phyloP scores from a whole-genome alignment of 2,113 vertebrate genomes.

The Rhineura floridana region DNA sequence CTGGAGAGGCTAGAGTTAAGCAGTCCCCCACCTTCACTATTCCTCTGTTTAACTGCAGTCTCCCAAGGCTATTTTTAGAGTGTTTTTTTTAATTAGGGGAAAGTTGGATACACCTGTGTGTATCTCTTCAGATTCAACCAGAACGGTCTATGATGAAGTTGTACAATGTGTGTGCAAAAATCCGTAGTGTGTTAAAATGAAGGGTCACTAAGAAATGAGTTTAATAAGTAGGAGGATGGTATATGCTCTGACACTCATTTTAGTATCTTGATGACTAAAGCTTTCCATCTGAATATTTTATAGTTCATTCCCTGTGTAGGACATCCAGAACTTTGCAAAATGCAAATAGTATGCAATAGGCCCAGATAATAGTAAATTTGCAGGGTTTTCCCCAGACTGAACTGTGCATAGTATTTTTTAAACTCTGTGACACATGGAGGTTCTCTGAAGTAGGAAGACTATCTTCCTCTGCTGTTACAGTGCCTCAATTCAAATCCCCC shows the following conservation, averaged over 20 bases:
- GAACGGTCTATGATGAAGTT: not conserved
- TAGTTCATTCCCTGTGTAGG: conserved; percentile 9
- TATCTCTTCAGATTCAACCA: conserved; percentile 24
- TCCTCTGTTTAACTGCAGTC: not conserved
- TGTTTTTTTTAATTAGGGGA: not conserved
- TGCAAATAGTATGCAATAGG: not conserved
- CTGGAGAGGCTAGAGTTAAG: not conserved
- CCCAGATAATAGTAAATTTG: not conserved
- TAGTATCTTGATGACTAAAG: conserved; percentile 28
- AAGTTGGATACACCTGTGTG: not conserved
- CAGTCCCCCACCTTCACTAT: not conserved
- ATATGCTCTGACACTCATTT: conserved; percentile 9
- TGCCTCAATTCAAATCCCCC: not conserved
- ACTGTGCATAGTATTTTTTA: not conserved
- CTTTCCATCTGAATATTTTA: conserved; percentile 32
- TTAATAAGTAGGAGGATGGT: not conserved
- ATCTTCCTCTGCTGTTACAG: not conserved
- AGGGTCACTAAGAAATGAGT: not conserved
- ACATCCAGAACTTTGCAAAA: not conserved
- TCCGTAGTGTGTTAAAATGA: fast-evolving
- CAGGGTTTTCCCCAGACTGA: conserved; percentile 1
- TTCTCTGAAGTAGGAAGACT: not conserved
- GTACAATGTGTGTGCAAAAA: not conserved
- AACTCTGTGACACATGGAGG: not conserved
- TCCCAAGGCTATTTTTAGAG: not conserved